Evolutionary conservation across 2,113 vertebrate species (phyloP).

Genomic region (Gallinago undulata): DNA sequence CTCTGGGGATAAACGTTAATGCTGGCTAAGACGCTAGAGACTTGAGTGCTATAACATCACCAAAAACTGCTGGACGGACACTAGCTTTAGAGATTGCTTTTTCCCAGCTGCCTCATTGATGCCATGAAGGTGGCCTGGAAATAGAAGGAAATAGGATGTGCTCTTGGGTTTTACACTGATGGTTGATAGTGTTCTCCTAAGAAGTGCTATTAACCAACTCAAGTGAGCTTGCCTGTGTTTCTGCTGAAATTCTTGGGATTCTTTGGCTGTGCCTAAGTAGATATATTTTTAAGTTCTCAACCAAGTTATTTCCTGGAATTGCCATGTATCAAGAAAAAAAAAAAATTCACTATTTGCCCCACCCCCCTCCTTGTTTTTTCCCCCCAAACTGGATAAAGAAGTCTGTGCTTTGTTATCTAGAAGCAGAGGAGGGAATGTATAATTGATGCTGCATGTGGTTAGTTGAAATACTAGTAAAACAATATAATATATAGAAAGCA

Average conservation of each 20-base stretch:
- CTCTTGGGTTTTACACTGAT: background rate
- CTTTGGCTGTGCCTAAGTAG: background rate
- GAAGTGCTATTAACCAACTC: background rate
- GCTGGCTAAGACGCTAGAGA: background rate
- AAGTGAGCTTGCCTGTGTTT: background rate
- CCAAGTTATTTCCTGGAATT: background rate
- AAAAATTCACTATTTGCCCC: too few species aligned
- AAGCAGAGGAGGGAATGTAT: background rate
- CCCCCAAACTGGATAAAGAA: background rate
- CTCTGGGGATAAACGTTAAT: background rate
- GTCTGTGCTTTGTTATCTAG: background rate
- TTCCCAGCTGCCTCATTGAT: background rate
- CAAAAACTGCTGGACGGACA: background rate
- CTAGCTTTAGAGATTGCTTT: background rate
- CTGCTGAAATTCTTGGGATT: background rate
- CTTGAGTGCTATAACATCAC: background rate
- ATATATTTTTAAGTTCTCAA: background rate
- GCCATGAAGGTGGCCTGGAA: background rate
- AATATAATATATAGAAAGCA: background rate
- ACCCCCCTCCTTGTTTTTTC: fast-evolving
- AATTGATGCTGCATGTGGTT: background rate
- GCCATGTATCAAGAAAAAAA: background rate
- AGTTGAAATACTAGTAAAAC: background rate
- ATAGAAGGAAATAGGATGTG: background rate
- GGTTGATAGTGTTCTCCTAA: background rate